Evolutionary conservation across 2,113 vertebrate genomes (phyloP).

Genomic region (Lampris incognitus): DNA sequence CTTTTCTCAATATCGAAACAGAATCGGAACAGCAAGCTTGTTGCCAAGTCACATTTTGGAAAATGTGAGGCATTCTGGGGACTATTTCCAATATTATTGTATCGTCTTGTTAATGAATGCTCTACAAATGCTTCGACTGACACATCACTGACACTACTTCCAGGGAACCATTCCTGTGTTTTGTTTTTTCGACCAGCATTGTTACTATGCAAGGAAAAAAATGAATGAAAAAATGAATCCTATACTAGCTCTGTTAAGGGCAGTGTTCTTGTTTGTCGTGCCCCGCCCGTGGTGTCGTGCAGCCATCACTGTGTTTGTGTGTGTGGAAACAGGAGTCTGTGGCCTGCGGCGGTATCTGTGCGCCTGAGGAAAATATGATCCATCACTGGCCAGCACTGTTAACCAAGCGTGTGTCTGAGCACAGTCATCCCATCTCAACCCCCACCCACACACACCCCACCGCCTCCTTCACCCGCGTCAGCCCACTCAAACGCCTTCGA

Average conservation of each 20-base stretch:
- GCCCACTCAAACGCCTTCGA: slow-evolving; percentile 40
- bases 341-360: slow-evolving; percentile 48
- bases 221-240: neutral
- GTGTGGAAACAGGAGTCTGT: slow-evolving; percentile 57
- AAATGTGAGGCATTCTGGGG: too few relatives aligned
- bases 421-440: slow-evolving; percentile 59
- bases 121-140: too few relatives aligned
- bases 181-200: too few relatives aligned
- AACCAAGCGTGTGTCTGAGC: slow-evolving; percentile 56
- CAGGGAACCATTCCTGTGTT: too few relatives aligned
- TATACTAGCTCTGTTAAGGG: neutral
- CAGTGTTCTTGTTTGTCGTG: slow-evolving; percentile 29
- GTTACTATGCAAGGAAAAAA: neutral
- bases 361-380: slow-evolving; percentile 65
- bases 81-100: too few relatives aligned
- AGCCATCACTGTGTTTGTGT: slow-evolving; percentile 46
- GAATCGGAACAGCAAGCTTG: too few relatives aligned
- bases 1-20: too few relatives aligned
- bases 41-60: too few relatives aligned
- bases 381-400: slow-evolving; percentile 59
- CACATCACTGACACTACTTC: too few relatives aligned
- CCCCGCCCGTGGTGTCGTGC: slow-evolving; percentile 29
- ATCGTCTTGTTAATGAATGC: too few relatives aligned
- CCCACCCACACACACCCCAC: neutral
- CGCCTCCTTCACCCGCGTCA: slow-evolving; percentile 19